A percentile compares a stretch with the other conserved stretches of the same genome.
Evolutionary conservation across 2,797 vertebrate species (phyloP).

Genomic region (Gorsachius magnificus): DNA sequence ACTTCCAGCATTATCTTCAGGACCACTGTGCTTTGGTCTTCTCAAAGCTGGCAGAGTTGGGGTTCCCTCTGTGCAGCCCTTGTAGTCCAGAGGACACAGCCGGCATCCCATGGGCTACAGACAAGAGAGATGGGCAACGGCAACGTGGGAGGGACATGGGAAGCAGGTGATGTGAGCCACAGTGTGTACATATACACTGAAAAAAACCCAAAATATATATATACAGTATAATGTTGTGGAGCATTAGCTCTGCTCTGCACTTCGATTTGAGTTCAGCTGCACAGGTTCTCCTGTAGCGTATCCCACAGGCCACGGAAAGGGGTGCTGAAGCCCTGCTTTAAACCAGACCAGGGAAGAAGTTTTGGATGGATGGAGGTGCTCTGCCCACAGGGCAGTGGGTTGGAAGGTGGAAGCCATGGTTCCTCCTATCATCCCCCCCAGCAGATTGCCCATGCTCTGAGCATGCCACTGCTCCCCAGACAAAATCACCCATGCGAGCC

Average conservation of each 20-base stretch:
- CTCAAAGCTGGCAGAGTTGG: not conserved
- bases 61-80: not conserved
- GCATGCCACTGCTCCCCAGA: not conserved
- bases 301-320: not conserved
- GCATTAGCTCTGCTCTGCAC: not conserved
- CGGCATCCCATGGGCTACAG: not conserved
- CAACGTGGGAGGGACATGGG: fast-evolving
- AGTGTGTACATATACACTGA: too few relatives aligned
- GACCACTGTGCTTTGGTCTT: fast-evolving
- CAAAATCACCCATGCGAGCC: not conserved
- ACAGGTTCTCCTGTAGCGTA: not conserved
- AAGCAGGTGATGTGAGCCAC: not conserved
- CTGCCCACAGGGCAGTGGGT: not conserved
- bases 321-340: not conserved
- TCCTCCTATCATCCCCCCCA: not conserved
- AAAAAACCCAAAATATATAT: too few relatives aligned
- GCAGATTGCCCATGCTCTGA: not conserved
- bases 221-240: not conserved
- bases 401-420: not conserved
- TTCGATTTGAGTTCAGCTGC: not conserved
- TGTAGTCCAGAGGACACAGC: not conserved
- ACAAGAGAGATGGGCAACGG: not conserved
- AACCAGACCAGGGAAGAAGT: not conserved
- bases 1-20: not conserved
- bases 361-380: not conserved